phyloP scores from a whole-genome alignment of 1,140 invertebrate species.

The Camponotus pennsylvanicus region DNA sequence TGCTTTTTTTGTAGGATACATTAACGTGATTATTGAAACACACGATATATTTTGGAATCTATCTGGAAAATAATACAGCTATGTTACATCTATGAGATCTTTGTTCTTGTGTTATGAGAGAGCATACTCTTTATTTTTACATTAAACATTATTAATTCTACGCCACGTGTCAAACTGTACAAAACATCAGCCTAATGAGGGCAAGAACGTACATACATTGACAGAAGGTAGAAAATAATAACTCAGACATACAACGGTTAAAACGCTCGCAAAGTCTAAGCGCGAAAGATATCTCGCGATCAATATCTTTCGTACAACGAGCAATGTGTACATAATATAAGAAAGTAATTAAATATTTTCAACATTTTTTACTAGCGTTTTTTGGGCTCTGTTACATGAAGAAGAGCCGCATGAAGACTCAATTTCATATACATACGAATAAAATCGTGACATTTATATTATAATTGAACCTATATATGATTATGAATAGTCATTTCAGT shows the following conservation, averaged over 20 bases:
- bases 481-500: conserved; percentile 68
- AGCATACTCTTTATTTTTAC: background rate
- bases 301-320: conserved; percentile 66
- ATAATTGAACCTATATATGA: conserved; percentile 57
- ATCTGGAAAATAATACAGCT: background rate
- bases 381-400: conserved; percentile 57
- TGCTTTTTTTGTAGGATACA: conserved; percentile 10
- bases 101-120: conserved; percentile 27
- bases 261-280: conserved; percentile 54
- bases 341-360: conserved; percentile 73
- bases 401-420: conserved; percentile 61
- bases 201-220: conserved; percentile 22
- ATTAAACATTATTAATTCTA: conserved; percentile 19
- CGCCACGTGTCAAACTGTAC: conserved; percentile 34
- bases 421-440: conserved; percentile 41
- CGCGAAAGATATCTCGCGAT: background rate
- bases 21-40: conserved; percentile 24
- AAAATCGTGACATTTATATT: conserved; percentile 64
- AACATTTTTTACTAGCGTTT: conserved; percentile 74
- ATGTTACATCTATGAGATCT: conserved; percentile 41
- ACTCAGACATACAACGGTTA: conserved; percentile 44
- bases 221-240: conserved; percentile 44
- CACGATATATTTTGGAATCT: conserved; percentile 15
- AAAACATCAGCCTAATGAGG: conserved; percentile 7
- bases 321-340: conserved; percentile 71